Percentiles rank a stretch among this genome's conserved stretches.
Evolutionary conservation across 2,888 invertebrate species (phyloP).

Genomic region (Globia sparganii): DNA sequence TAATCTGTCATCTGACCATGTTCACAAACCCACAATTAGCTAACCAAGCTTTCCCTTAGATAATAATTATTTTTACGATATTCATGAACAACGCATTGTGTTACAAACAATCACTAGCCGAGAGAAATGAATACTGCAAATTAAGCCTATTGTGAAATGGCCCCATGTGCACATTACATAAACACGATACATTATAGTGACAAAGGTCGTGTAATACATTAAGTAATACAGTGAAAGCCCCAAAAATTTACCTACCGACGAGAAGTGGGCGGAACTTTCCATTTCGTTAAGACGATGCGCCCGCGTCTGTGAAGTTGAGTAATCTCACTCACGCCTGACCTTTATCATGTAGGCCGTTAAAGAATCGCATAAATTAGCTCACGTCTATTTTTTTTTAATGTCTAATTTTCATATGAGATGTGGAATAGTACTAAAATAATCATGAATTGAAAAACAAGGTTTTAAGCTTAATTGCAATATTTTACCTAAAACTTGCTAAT

Average conservation of each 20-base stretch:
- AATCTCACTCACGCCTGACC: constrained; percentile 77
- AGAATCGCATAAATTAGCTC: constrained; percentile 59
- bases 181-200: constrained; percentile 66
- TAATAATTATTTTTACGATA: constrained; percentile 43
- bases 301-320: constrained; percentile 68
- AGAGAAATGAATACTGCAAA: constrained; percentile 50
- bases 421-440: background rate
- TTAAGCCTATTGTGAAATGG: constrained; percentile 59
- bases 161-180: constrained; percentile 65
- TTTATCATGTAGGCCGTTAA: constrained; percentile 70
- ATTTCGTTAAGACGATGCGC: constrained; percentile 77
- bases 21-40: constrained; percentile 29
- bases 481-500: too few relatives aligned
- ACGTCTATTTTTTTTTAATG: constrained; percentile 50
- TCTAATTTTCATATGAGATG: constrained; percentile 24
- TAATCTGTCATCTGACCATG: constrained; percentile 14
- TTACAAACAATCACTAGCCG: constrained; percentile 38
- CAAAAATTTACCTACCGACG: constrained; percentile 77
- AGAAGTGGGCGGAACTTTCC: constrained; percentile 82
- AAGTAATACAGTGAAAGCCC: constrained; percentile 78
- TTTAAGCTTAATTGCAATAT: background rate
- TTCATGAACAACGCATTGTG: constrained; percentile 38
- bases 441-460: background rate
- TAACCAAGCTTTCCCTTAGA: constrained; percentile 38
- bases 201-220: constrained; percentile 74